Conservation (phyloP, 2,888 invertebrate species). For the Nephrotoma flavescens region DNA sequence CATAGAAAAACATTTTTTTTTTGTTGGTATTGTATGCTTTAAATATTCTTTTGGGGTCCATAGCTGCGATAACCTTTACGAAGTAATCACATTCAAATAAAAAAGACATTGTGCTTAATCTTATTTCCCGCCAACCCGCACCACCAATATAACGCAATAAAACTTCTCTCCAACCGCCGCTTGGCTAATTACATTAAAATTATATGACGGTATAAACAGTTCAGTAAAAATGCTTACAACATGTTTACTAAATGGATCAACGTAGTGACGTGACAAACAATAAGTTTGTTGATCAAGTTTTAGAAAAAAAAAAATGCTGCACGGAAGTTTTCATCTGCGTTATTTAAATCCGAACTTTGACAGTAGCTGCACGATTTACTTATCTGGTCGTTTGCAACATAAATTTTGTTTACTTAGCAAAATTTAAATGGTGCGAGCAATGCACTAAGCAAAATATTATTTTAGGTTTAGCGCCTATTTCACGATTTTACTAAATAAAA, state of each 20-base stretch:
- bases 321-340: not conserved
- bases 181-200: not conserved
- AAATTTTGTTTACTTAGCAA: too few relatives aligned
- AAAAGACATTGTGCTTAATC: not conserved
- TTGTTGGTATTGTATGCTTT: not conserved
- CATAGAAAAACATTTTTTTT: not conserved
- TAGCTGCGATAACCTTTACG: not conserved
- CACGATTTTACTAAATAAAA: too few relatives aligned
- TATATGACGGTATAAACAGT: not conserved
- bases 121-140: not conserved
- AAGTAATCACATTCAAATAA: not conserved
- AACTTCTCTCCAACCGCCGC: not conserved
- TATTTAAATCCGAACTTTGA: not conserved
- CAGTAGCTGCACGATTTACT: not conserved
- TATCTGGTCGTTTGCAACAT: too few relatives aligned
- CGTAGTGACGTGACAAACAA: not conserved
- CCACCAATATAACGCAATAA: not conserved
- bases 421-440: too few relatives aligned
- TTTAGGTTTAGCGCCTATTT: too few relatives aligned
- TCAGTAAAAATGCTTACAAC: not conserved
- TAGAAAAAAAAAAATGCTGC: not conserved
- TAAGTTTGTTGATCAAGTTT: not conserved
- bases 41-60: not conserved
- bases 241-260: not conserved
- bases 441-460: too few relatives aligned